Conservation (phyloP, 2,113 vertebrate genomes). For the Antechinus flavipes region DNA sequence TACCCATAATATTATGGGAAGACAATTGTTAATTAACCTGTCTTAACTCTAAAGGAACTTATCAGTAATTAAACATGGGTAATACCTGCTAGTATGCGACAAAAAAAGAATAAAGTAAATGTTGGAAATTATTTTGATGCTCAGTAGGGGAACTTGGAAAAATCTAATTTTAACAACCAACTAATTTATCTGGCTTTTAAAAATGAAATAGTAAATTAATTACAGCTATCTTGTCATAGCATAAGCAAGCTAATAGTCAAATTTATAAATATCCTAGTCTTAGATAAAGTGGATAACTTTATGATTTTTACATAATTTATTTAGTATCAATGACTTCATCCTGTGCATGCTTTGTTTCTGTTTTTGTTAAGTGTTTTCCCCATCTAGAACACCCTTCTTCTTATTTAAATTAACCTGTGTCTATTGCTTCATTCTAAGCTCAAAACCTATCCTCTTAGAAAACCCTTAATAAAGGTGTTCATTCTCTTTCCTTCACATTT, state of each 20-base stretch:
- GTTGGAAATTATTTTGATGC: not conserved
- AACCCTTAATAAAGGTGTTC: not conserved
- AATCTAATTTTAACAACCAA: not conserved
- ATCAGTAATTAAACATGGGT: not conserved
- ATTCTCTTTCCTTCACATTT: not conserved
- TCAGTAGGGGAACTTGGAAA: not conserved
- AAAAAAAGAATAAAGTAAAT: not conserved
- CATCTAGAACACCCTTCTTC: not conserved
- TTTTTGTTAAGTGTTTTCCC: not conserved
- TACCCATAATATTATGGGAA: not conserved
- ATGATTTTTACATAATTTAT: not conserved
- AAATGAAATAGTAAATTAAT: not conserved
- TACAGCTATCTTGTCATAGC: not conserved
- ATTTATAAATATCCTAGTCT: not conserved
- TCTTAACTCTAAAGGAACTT: not conserved
- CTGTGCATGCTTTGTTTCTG: not conserved
- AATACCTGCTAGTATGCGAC: not conserved
- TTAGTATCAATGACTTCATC: not conserved
- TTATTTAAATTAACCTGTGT: not conserved
- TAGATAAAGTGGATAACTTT: not conserved
- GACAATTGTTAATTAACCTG: not conserved
- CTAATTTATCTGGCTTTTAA: slow-evolving; percentile 3
- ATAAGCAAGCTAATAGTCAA: not conserved
- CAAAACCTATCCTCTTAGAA: not conserved
- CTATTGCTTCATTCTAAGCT: not conserved